phyloP scores from a whole-genome alignment of 1,140 invertebrate genomes.

The Zaprionus taronus region DNA sequence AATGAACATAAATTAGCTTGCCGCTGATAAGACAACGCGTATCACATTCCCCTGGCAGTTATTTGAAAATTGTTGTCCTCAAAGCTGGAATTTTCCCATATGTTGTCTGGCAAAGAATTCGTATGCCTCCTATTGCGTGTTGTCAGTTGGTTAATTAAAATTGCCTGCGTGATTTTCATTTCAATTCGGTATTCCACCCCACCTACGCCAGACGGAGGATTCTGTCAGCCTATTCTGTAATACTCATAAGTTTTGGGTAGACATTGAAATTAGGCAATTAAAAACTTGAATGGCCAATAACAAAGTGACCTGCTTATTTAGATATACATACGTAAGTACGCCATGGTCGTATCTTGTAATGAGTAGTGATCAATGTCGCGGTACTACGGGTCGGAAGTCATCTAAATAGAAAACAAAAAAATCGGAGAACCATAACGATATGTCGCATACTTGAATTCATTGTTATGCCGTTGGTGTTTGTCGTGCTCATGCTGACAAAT shows the following conservation, averaged over 20 bases:
- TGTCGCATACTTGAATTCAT: slow-evolving; percentile 52
- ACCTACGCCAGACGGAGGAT: too few species aligned
- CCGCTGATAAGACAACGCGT: slow-evolving; percentile 13
- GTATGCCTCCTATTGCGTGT: not conserved
- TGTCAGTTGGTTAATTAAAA: slow-evolving; percentile 32
- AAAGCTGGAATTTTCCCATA: slow-evolving; percentile 19
- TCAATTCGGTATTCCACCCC: not conserved
- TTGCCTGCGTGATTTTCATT: slow-evolving; percentile 25
- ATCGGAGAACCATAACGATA: not conserved
- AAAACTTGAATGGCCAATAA: not conserved
- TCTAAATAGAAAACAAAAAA: not conserved
- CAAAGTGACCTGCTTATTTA: not conserved
- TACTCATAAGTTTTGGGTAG: not conserved
- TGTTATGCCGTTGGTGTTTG: slow-evolving; percentile 67
- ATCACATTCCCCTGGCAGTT: not conserved
- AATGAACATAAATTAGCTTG: slow-evolving; percentile 55
- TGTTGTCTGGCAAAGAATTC: not conserved
- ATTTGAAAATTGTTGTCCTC: slow-evolving; percentile 20
- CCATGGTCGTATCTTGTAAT: not conserved
- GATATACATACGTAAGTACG: not conserved
- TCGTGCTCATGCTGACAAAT: slow-evolving; percentile 77
- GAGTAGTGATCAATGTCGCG: not conserved
- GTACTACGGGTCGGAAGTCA: not conserved
- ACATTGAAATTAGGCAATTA: slow-evolving; percentile 9
- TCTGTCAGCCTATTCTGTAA: not conserved